Conservation (phyloP, 2,888 invertebrate genomes). For the Melangyna quadrimaculata region DNA sequence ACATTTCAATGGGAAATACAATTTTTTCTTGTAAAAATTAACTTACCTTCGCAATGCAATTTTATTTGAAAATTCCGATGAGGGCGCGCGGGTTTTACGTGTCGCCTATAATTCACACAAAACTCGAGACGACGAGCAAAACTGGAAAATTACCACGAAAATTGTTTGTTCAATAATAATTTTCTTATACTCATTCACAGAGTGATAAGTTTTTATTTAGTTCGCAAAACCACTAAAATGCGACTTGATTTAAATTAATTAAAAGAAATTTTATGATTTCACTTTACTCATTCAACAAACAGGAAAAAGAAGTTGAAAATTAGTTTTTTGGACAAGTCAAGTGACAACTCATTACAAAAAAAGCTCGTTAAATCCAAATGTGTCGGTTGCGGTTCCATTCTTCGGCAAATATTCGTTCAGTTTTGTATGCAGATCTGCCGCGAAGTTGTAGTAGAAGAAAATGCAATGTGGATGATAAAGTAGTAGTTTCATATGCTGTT, state of each 20-base stretch:
- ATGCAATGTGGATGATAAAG: conserved; percentile 9
- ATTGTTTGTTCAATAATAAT: conserved; percentile 16
- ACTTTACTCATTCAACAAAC: conserved; percentile 50
- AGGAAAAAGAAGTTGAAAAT: conserved; percentile 57
- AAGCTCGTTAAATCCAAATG: conserved; percentile 66
- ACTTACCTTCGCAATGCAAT: conserved; percentile 53
- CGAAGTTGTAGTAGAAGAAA: conserved; percentile 31
- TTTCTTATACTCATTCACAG: conserved; percentile 33
- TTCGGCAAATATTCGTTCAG: conserved; percentile 57
- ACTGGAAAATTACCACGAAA: conserved; percentile 60
- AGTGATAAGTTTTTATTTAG: not conserved
- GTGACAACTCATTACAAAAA: conserved; percentile 71
- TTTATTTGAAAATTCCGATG: conserved; percentile 48
- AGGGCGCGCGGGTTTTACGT: conserved; percentile 51
- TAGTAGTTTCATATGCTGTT: conserved; percentile 1
- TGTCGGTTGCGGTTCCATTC: conserved; percentile 46
- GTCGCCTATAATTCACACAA: conserved; percentile 51
- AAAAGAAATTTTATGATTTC: conserved; percentile 44
- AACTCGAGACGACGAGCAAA: conserved; percentile 52
- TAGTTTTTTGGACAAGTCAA: conserved; percentile 67
- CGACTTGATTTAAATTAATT: conserved; percentile 15
- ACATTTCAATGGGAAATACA: not conserved
- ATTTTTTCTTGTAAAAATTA: not conserved
- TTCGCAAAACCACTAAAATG: not conserved
- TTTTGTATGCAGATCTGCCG: conserved; percentile 50